Conservation (phyloP, 2,797 vertebrate genomes). For the Chelonia mydas region DNA sequence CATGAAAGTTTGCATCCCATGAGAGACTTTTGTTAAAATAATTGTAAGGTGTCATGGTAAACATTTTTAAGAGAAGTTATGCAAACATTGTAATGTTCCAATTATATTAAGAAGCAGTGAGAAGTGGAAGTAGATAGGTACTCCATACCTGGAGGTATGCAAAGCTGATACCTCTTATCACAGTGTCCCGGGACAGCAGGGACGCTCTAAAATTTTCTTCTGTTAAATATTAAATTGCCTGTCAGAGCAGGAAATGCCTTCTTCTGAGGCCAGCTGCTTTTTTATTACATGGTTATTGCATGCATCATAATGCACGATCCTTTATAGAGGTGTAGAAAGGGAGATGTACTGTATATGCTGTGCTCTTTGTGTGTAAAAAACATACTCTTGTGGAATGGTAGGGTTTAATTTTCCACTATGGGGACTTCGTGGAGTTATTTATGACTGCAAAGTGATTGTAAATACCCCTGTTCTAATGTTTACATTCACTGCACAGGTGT, state of each 20-base stretch:
- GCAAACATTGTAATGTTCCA: fast-evolving
- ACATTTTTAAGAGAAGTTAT: background rate
- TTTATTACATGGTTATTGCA: background rate
- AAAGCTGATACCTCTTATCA: fast-evolving
- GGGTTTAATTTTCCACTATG: background rate
- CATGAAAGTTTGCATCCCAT: background rate
- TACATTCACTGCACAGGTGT: background rate
- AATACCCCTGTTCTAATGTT: background rate
- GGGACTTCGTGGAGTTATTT: background rate
- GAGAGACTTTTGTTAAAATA: background rate
- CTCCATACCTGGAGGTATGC: fast-evolving
- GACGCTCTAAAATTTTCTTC: fast-evolving
- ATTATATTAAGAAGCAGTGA: background rate
- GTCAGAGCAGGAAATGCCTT: background rate
- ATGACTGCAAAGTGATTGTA: fast-evolving
- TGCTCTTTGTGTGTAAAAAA: background rate
- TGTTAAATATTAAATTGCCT: background rate
- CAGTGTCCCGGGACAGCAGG: fast-evolving
- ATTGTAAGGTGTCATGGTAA: background rate
- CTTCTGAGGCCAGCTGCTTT: background rate
- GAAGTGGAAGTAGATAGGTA: fast-evolving
- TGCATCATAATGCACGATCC: background rate
- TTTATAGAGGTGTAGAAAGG: background rate
- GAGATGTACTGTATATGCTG: fast-evolving
- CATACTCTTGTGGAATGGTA: background rate